Evolutionary conservation across 1,140 invertebrate genomes (phyloP).

Genomic region (Ylistrum balloti): DNA sequence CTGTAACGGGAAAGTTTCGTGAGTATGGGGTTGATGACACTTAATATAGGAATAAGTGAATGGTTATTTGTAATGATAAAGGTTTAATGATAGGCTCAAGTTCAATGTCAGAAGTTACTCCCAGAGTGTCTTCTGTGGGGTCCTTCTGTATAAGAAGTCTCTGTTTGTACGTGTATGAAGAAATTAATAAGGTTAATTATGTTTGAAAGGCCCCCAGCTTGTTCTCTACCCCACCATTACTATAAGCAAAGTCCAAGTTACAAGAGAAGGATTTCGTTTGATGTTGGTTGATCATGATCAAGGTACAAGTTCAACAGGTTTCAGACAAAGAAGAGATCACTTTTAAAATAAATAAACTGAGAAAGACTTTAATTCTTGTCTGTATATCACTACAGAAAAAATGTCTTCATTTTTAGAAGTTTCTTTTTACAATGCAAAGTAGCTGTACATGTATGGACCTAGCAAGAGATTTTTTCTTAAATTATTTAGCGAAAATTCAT

Average conservation of each 20-base stretch:
- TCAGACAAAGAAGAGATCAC: background rate
- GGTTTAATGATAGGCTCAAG: background rate
- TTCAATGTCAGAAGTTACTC: constrained; percentile 15
- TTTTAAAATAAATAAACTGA: background rate
- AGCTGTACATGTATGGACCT: too few species aligned
- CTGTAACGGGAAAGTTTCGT: background rate
- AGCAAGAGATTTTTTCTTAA: background rate
- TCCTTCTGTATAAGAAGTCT: background rate
- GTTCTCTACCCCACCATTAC: background rate
- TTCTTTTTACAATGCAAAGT: too few species aligned
- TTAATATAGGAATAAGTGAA: background rate
- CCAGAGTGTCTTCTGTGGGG: background rate
- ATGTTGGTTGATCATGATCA: background rate
- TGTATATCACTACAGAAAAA: too few species aligned
- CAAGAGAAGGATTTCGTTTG: background rate
- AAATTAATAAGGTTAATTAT: constrained; percentile 30
- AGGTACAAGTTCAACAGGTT: background rate
- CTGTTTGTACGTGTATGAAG: background rate
- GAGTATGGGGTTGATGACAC: constrained; percentile 32
- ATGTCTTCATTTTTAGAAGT: too few species aligned
- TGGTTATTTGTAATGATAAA: background rate
- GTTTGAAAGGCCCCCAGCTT: background rate
- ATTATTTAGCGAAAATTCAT: background rate
- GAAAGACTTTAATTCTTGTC: too few species aligned
- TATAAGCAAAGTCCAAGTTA: background rate